phyloP scores from a whole-genome alignment of 2,797 vertebrate genomes.

The Xiphorhynchus erythropygius region DNA sequence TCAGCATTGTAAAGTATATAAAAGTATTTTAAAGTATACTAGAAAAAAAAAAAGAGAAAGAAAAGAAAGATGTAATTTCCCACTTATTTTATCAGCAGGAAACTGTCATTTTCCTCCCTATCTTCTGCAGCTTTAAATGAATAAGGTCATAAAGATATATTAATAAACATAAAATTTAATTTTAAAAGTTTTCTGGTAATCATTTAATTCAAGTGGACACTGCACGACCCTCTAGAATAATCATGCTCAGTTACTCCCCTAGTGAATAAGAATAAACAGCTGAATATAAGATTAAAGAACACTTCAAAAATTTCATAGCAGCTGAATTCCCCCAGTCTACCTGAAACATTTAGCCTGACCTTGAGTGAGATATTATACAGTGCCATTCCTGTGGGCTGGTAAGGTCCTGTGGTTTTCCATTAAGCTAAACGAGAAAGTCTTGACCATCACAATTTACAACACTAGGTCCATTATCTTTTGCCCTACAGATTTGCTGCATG shows the following conservation, averaged over 20 bases:
- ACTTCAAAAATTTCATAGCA: not conserved
- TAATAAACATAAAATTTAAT: not conserved
- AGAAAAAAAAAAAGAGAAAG: not conserved
- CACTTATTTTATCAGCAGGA: constrained; percentile 13
- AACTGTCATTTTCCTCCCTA: not conserved
- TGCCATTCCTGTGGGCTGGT: not conserved
- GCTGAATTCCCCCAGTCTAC: not conserved
- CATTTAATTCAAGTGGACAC: not conserved
- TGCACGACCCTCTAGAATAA: not conserved
- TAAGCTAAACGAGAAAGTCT: constrained; percentile 43
- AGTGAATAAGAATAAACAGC: not conserved
- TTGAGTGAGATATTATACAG: not conserved
- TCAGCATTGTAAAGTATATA: not conserved
- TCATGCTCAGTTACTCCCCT: not conserved
- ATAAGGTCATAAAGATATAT: not conserved
- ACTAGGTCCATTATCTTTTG: constrained; percentile 27
- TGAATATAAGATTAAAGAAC: not conserved
- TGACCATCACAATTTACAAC: constrained; percentile 32
- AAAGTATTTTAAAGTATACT: not conserved
- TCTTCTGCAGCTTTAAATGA: not conserved
- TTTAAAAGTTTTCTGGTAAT: constrained; percentile 2
- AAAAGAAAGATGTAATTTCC: not conserved
- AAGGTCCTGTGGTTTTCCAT: constrained; percentile 33
- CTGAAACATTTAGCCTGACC: constrained; percentile 21
- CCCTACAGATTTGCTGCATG: constrained; percentile 9